Percentiles rank a stretch among this genome's conserved stretches.
These are phyloP conservation scores for Chrysocyon brachyurus DNA, from an alignment of 2,797 vertebrate genomes.

Conservation along the genomic window DNA sequence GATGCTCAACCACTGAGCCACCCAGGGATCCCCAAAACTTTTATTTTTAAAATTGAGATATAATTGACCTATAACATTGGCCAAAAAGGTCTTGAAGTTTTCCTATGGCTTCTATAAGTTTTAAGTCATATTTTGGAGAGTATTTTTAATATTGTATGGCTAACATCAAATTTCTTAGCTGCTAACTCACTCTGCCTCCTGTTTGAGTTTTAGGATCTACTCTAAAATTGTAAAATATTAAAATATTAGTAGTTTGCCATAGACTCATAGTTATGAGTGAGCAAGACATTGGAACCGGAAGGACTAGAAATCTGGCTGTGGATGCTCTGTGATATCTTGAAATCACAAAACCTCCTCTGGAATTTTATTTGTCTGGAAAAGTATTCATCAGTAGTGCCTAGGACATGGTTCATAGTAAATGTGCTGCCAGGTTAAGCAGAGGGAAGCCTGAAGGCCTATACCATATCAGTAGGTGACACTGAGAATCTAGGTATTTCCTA, in stretches of 20 bases:
- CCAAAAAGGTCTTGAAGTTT: not conserved
- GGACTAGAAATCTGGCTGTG: not conserved
- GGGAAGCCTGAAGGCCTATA: not conserved
- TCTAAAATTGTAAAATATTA: not conserved
- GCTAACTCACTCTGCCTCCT: not conserved
- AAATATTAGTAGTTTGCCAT: not conserved
- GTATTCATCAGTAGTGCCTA: not conserved
- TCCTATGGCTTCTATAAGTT: not conserved
- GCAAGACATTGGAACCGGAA: not conserved
- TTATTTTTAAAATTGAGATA: not conserved
- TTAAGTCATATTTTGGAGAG: conserved; percentile 27
- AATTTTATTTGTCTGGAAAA: conserved; percentile 18
- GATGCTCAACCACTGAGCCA: too few species aligned
- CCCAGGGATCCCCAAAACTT: not conserved
- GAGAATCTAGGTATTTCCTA: not conserved
- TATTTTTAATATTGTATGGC: not conserved
- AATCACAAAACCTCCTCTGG: not conserved
- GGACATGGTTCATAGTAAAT: not conserved
- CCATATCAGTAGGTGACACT: not conserved
- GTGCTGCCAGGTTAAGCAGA: not conserved
- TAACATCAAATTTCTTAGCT: conserved; percentile 26
- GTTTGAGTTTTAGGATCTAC: not conserved
- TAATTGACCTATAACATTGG: not conserved
- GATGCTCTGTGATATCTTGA: not conserved
- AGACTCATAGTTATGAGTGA: not conserved